Evolutionary conservation across 2,888 invertebrate species (phyloP).

Genomic region (Mactromeris polynyma): DNA sequence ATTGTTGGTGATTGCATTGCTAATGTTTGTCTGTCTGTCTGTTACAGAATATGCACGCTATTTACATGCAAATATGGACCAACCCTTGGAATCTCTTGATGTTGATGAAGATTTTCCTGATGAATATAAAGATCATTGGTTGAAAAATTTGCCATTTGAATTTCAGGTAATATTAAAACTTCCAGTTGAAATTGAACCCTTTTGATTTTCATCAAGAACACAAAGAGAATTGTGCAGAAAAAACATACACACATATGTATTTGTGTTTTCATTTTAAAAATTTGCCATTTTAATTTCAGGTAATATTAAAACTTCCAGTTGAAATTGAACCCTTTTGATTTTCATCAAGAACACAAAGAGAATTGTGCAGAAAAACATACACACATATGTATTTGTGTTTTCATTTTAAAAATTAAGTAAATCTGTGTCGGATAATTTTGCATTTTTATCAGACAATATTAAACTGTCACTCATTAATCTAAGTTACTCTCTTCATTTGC

Average conservation of each 20-base stretch:
- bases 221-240: too few species aligned
- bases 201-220: too few species aligned
- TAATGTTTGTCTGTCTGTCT: not conserved
- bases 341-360: too few species aligned
- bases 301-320: constrained; percentile 20
- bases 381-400: too few species aligned
- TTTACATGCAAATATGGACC: constrained; percentile 80
- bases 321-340: too few species aligned
- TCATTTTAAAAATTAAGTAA: constrained; percentile 75
- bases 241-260: too few species aligned
- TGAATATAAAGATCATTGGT: constrained; percentile 81
- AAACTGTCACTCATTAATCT: too few species aligned
- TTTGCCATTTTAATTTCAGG: constrained; percentile 78
- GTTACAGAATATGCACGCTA: constrained; percentile 83
- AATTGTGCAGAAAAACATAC: too few species aligned
- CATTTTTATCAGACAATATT: too few species aligned
- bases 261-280: too few species aligned
- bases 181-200: not conserved
- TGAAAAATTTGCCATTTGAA: constrained; percentile 77
- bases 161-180: constrained; percentile 68
- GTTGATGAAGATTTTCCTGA: constrained; percentile 74
- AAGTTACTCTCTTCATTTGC: too few species aligned
- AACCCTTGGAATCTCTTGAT: constrained; percentile 71
- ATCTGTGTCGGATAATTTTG: too few species aligned
- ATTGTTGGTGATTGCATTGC: not conserved